phyloP scores from a whole-genome alignment of 2,797 vertebrate genomes.

The Notolabrus celidotus region DNA sequence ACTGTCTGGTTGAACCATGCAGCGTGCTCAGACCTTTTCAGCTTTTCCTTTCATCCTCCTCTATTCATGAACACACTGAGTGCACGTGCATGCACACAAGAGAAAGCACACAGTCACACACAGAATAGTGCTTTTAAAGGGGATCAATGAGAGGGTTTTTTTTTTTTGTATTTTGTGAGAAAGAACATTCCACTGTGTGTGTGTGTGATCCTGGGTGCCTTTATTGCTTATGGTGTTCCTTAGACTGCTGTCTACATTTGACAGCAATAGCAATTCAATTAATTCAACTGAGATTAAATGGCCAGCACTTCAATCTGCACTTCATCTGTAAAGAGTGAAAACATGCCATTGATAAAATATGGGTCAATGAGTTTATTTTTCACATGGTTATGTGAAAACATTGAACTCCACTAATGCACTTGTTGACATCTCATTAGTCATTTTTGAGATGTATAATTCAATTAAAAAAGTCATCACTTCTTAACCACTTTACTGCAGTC shows the following conservation, averaged over 20 bases:
- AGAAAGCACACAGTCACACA: constrained; percentile 65
- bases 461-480: background rate
- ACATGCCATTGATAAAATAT: constrained; percentile 9
- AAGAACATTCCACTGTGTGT: constrained; percentile 55
- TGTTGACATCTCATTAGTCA: constrained; percentile 2
- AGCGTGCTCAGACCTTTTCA: constrained; percentile 74
- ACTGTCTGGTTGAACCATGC: constrained; percentile 70
- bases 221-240: constrained; percentile 37
- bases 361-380: constrained; percentile 16
- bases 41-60: constrained; percentile 76
- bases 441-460: constrained; percentile 12
- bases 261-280: constrained; percentile 24
- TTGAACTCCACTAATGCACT: constrained; percentile 8
- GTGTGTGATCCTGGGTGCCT: constrained; percentile 34
- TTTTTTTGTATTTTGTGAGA: constrained; percentile 56
- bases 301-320: constrained; percentile 26
- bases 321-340: constrained; percentile 35
- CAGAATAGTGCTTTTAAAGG: constrained; percentile 62
- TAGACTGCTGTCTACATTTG: constrained; percentile 16
- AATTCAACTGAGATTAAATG: constrained; percentile 25
- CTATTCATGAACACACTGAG: constrained; percentile 67
- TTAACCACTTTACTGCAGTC: constrained; percentile 1
- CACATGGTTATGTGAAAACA: constrained; percentile 15
- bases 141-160: constrained; percentile 59
- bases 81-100: constrained; percentile 59